Evolutionary conservation across 1,140 invertebrate species (phyloP).

Genomic region (Harpegnathos saltator): DNA sequence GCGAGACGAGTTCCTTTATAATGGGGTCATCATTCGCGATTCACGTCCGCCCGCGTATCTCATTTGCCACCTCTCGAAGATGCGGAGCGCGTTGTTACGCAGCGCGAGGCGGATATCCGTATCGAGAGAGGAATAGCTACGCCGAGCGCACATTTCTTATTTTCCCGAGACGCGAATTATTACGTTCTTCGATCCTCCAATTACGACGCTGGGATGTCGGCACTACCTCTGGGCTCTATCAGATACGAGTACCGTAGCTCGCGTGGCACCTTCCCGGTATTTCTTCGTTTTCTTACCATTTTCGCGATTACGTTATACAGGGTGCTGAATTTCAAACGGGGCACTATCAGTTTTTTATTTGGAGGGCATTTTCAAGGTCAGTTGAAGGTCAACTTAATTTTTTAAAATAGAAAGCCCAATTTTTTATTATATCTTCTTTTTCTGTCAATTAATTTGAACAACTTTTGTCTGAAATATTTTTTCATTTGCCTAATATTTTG

Average conservation of each 20-base stretch:
- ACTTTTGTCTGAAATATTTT: too few relatives aligned
- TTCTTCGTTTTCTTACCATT: constrained; percentile 25
- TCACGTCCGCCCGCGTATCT: constrained; percentile 21
- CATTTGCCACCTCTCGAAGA: constrained; percentile 19
- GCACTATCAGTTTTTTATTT: too few relatives aligned
- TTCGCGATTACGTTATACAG: neutral
- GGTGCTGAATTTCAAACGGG: too few relatives aligned
- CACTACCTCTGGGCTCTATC: too few relatives aligned
- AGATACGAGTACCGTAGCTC: neutral
- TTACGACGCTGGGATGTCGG: neutral
- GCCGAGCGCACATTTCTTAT: neutral
- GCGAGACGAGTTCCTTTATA: constrained; percentile 27
- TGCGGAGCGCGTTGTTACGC: neutral
- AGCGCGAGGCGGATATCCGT: neutral
- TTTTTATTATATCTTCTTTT: too few relatives aligned
- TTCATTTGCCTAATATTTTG: too few relatives aligned
- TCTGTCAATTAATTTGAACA: too few relatives aligned
- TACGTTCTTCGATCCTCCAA: constrained; percentile 36
- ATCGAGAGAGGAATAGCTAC: neutral
- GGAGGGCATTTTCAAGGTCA: too few relatives aligned
- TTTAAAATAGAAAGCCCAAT: too few relatives aligned
- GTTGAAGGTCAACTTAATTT: too few relatives aligned
- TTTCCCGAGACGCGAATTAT: constrained; percentile 31
- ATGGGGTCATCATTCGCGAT: constrained; percentile 29
- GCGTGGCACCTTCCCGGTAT: neutral